These are phyloP conservation scores for Nothobranchius kuhntae DNA, from an alignment of 2,113 vertebrate genomes.

Conservation along the genomic window DNA sequence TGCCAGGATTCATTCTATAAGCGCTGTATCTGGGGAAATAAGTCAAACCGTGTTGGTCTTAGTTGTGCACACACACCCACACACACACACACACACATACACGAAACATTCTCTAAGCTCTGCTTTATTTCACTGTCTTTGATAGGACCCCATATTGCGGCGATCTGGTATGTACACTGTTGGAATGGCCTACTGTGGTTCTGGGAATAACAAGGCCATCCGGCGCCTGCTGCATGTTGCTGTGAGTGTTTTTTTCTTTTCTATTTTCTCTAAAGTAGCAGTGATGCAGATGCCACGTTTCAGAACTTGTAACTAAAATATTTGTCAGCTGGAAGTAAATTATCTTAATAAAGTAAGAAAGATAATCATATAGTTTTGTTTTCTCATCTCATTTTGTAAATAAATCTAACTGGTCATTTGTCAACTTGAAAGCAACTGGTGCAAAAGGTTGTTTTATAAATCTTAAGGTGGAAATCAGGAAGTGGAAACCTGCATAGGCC, in stretches of 20 bases:
- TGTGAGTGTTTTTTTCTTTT: conserved; percentile 81
- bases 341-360: too few species aligned
- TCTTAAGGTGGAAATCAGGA: too few species aligned
- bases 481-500: too few species aligned
- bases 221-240: conserved; percentile 95
- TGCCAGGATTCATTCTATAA: conserved; percentile 23
- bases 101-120: conserved; percentile 37
- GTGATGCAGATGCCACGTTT: background rate
- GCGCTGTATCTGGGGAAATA: conserved; percentile 18
- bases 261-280: conserved; percentile 20
- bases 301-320: background rate
- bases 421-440: too few species aligned
- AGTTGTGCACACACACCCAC: conserved; percentile 23
- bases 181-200: conserved; percentile 98
- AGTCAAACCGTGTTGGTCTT: conserved; percentile 19
- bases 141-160: conserved; percentile 95
- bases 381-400: too few species aligned
- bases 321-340: too few species aligned
- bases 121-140: conserved; percentile 65
- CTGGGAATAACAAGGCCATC: conserved; percentile 99
- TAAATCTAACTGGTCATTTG: too few species aligned
- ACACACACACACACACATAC: background rate
- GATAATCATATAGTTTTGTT: too few species aligned
- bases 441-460: too few species aligned
- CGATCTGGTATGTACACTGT: conserved; percentile 99